A percentile compares a stretch with the other conserved stretches of the same genome.
Evolutionary conservation across 2,888 invertebrate genomes (phyloP).

Genomic region (Furcula furcula): DNA sequence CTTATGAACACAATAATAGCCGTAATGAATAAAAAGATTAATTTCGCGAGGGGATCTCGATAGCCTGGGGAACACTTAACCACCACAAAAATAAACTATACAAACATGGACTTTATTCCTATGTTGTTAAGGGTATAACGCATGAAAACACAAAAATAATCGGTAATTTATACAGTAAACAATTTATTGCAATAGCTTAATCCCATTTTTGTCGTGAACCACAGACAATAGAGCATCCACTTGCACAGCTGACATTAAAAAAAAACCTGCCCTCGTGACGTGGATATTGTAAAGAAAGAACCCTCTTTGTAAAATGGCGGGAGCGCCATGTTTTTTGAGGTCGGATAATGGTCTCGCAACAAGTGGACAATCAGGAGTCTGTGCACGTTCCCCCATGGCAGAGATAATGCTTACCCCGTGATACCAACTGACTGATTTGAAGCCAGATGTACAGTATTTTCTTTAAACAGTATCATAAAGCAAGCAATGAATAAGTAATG

Average conservation of each 20-base stretch:
- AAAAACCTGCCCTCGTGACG: slow-evolving; percentile 43
- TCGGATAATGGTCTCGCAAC: slow-evolving; percentile 16
- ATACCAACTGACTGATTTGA: slow-evolving; percentile 9
- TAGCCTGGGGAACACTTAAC: slow-evolving; percentile 24
- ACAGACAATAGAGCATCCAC: slow-evolving; percentile 56
- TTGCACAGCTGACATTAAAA: slow-evolving; percentile 73
- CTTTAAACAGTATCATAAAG: slow-evolving; percentile 4
- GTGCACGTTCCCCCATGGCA: slow-evolving; percentile 31
- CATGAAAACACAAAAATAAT: too few relatives aligned
- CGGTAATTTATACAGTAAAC: slow-evolving; percentile 29
- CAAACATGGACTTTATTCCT: too few relatives aligned
- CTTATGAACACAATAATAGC: slow-evolving; percentile 59
- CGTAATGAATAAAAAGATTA: slow-evolving; percentile 66
- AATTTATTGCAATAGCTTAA: slow-evolving; percentile 48
- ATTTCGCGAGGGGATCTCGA: slow-evolving; percentile 43
- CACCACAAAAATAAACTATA: too few relatives aligned
- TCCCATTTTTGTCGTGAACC: slow-evolving; percentile 48
- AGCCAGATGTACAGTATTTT: not conserved
- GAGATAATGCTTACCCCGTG: slow-evolving; percentile 15
- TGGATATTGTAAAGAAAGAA: slow-evolving; percentile 23
- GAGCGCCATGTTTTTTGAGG: not conserved
- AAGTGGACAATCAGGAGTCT: slow-evolving; percentile 35
- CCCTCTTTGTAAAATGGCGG: slow-evolving; percentile 8
- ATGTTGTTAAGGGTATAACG: too few relatives aligned
- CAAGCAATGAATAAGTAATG: slow-evolving; percentile 28